Percentiles rank a stretch among this genome's conserved stretches.
phyloP scores from a whole-genome alignment of 2,113 vertebrate genomes.

The Chionis minor region DNA sequence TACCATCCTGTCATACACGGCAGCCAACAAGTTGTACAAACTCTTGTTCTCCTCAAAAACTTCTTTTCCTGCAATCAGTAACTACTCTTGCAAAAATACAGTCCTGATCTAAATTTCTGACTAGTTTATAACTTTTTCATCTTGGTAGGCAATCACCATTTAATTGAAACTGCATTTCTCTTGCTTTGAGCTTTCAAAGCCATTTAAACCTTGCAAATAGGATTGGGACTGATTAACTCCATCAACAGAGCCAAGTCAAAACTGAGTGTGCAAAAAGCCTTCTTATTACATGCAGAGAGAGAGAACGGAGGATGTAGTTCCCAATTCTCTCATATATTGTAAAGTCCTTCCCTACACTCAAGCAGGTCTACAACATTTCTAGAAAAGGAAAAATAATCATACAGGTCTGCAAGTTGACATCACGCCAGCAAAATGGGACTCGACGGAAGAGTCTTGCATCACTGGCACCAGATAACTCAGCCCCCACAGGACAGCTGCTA shows the following conservation, averaged over 20 bases:
- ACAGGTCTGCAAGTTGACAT: background rate
- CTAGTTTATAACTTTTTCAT: background rate
- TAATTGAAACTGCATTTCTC: background rate
- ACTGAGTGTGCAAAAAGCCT: background rate
- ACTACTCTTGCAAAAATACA: background rate
- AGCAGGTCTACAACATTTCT: background rate
- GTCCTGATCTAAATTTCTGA: background rate
- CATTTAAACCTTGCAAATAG: background rate
- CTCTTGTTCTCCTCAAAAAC: background rate
- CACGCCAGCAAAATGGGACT: background rate
- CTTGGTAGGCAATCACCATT: background rate
- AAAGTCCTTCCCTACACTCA: background rate
- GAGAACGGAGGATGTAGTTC: accelerated
- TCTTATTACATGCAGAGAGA: accelerated
- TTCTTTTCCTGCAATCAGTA: background rate
- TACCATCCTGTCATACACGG: background rate
- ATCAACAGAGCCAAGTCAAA: background rate
- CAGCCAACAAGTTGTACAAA: background rate
- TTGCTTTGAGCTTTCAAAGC: background rate
- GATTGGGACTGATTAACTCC: background rate
- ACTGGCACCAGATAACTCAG: background rate
- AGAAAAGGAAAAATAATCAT: background rate
- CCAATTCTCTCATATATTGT: background rate
- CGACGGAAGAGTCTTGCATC: accelerated
- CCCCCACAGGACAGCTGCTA: accelerated